Evolutionary conservation across 2,797 vertebrate genomes (phyloP).

Genomic region (Arrhamphus sclerolepis): DNA sequence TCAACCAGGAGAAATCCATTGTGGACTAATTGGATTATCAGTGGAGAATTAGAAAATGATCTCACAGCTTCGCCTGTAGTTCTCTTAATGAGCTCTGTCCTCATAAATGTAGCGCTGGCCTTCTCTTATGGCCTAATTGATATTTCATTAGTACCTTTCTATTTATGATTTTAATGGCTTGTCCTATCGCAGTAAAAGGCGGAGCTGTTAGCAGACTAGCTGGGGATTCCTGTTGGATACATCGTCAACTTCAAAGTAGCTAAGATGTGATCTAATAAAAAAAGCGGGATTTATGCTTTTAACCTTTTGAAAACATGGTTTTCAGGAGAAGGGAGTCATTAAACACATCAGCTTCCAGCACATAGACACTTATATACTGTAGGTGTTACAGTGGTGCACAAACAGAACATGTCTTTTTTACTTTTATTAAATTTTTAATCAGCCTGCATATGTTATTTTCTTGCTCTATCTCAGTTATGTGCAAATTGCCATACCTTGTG

Average conservation of each 20-base stretch:
- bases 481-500: no score
- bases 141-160: slow-evolving; percentile 81
- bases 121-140: slow-evolving; percentile 80
- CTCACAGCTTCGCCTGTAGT: slow-evolving; percentile 52
- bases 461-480: neutral
- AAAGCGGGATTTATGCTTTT: slow-evolving; percentile 73
- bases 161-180: slow-evolving; percentile 78
- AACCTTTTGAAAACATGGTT: slow-evolving; percentile 75
- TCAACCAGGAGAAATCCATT: slow-evolving; percentile 65
- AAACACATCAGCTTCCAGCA: slow-evolving; percentile 52
- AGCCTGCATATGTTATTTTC: no score
- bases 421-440: neutral
- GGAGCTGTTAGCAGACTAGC: slow-evolving; percentile 50
- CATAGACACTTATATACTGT: slow-evolving; percentile 4
- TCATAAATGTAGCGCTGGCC: slow-evolving; percentile 68
- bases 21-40: slow-evolving; percentile 78
- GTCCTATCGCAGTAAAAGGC: slow-evolving; percentile 55
- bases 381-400: slow-evolving; percentile 11
- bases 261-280: slow-evolving; percentile 67
- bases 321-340: slow-evolving; percentile 71
- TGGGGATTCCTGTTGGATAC: slow-evolving; percentile 60
- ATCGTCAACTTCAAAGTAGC: slow-evolving; percentile 60
- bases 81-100: slow-evolving; percentile 75
- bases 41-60: slow-evolving; percentile 72
- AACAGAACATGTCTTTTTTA: slow-evolving; percentile 17